phyloP scores from a whole-genome alignment of 2,888 invertebrate genomes.

The Ectemnius lituratus region DNA sequence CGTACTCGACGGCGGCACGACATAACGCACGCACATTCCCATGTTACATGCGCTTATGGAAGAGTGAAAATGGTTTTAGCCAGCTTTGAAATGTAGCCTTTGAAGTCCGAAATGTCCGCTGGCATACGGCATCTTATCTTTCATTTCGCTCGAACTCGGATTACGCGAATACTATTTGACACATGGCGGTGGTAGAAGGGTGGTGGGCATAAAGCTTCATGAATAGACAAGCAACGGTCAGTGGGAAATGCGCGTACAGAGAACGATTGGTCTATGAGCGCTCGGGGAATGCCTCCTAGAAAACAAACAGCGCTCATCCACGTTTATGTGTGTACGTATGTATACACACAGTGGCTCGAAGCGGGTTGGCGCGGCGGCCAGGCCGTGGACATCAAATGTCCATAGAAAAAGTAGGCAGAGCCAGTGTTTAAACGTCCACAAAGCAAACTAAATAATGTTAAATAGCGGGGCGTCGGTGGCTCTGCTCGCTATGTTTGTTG shows the following conservation, averaged over 20 bases:
- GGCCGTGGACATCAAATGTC: constrained; percentile 69
- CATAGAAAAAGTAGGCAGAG: constrained; percentile 68
- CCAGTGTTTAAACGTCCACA: constrained; percentile 75
- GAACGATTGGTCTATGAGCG: constrained; percentile 52
- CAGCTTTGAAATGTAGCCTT: too few relatives aligned
- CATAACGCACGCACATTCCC: too few relatives aligned
- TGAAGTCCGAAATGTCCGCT: too few relatives aligned
- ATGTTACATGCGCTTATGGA: too few relatives aligned
- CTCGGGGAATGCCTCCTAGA: constrained; percentile 59
- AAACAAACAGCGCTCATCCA: constrained; percentile 69
- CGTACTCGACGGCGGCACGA: too few relatives aligned
- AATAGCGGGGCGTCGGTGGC: constrained; percentile 73
- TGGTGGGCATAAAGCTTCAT: background rate
- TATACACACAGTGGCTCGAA: too few relatives aligned
- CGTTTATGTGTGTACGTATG: constrained; percentile 56
- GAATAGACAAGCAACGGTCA: constrained; percentile 12
- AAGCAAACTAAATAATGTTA: constrained; percentile 77
- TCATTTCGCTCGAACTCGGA: too few relatives aligned
- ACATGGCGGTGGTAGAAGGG: too few relatives aligned
- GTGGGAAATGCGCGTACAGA: constrained; percentile 7
- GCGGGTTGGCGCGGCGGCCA: constrained; percentile 42
- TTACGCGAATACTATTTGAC: too few relatives aligned
- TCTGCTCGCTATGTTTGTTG: constrained; percentile 72
- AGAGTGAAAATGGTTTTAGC: too few relatives aligned
- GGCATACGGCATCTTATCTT: too few relatives aligned